Base-by-base conservation (phyloP, 2,113 vertebrate genomes). In the Nothoprocta perdicaria region DNA sequence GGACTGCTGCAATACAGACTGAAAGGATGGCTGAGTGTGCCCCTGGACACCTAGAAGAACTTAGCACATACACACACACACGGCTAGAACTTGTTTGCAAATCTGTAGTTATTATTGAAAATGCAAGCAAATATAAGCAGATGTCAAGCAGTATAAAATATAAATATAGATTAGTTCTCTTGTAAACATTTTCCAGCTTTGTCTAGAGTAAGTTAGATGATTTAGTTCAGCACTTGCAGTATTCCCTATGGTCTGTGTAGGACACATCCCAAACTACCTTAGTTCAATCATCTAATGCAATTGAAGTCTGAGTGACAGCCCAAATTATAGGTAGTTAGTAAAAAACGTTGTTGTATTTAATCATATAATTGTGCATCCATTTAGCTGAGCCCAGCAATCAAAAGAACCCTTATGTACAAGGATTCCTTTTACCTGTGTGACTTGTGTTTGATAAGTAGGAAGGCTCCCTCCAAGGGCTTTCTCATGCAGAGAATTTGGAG, bases 311-410 rank as follows among this genome's bases (percentile, higher is more conserved):
- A 95, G 72, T 94, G 95, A 92, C 93, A 95, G 92, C 10, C 60
- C 69, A 74, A 95, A 95, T 95, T 84, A 87, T 57, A 82, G 27
- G 84, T 71, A 95, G 89, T 90, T 96, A 95, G 78, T 80, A 89
- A 93, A 94, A 96, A 92, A 84, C 57, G 78, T 90, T 92, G 79
- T 73, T 89, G 66, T 84, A 90, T 92, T 90, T 94, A 95, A 94
- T 95, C 86, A 95, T 87, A 73, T 95, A 94, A 95, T 94, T 95
- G 78, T 90, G 89, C 93, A 94, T 77, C 86, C 86, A 95, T 94
- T 94, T 93, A 92, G 63, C 84, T 93, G 61, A 92, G 78, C 80
- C 88, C 84, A 94, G 89, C 65, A 95, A 67, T 89, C 81, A 86
- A 26, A 80, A 89, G 92, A 92, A 89, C 95, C 41, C 92, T 94